Percentiles rank a stretch among this genome's conserved stretches.
These are phyloP conservation scores for Macrophya alboannulata DNA, from an alignment of 2,888 invertebrate genomes.

Conservation along the genomic window DNA sequence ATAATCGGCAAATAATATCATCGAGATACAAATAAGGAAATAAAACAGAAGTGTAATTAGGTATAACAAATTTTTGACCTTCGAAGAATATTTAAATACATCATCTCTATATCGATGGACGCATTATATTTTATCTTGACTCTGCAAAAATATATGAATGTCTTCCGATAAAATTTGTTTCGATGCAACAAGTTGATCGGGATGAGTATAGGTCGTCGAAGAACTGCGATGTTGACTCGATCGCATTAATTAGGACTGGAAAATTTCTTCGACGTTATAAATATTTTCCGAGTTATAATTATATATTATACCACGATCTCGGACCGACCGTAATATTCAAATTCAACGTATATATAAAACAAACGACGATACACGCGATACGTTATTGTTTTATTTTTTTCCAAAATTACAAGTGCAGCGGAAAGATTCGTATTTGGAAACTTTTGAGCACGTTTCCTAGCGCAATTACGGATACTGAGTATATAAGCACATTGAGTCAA, in stretches of 20 bases:
- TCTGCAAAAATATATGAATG: no score
- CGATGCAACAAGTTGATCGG: not conserved
- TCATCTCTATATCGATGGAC: not conserved
- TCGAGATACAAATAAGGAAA: not conserved
- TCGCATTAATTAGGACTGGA: not conserved
- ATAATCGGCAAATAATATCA: not conserved
- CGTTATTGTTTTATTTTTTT: not conserved
- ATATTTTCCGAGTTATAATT: not conserved
- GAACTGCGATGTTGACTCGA: not conserved
- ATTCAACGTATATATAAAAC: no score
- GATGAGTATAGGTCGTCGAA: not conserved
- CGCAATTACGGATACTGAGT: not conserved
- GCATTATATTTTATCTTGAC: no score
- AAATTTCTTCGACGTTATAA: not conserved
- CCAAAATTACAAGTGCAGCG: not conserved
- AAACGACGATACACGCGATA: no score
- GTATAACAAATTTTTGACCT: not conserved
- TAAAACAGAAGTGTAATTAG: not conserved
- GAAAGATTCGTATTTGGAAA: not conserved
- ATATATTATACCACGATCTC: conserved; percentile 4
- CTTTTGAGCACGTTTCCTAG: not conserved
- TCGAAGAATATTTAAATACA: not conserved
- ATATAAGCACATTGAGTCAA: not conserved
- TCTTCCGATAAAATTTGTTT: no score
- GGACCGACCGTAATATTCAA: no score